Percentiles rank a stretch among this genome's conserved stretches.
These are phyloP conservation scores for Pelochelys cantorii DNA, from an alignment of 2,797 vertebrate species.

Conservation along the genomic window DNA sequence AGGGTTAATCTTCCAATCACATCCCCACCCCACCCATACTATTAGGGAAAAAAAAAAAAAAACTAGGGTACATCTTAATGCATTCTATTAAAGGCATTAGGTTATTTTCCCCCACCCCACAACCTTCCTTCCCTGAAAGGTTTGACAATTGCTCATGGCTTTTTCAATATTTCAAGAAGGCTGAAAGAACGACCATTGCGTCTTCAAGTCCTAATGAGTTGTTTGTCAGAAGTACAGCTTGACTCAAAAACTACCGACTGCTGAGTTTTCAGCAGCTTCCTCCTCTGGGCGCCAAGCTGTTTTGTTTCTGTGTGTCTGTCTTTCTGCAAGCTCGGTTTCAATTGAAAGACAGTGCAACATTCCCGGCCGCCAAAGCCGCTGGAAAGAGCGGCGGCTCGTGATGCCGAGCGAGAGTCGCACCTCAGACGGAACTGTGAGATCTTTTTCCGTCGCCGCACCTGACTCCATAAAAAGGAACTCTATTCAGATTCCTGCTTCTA, in stretches of 20 bases:
- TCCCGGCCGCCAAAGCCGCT: not conserved
- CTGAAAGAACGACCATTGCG: not conserved
- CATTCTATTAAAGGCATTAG: constrained; percentile 76
- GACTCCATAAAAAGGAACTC: constrained; percentile 10
- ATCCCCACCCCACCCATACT: constrained; percentile 32
- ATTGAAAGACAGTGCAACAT: constrained; percentile 1
- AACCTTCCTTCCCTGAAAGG: constrained; percentile 72
- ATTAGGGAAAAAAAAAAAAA: not conserved
- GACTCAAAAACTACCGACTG: not conserved
- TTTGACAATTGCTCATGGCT: constrained; percentile 74
- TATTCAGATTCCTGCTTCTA: constrained; percentile 52
- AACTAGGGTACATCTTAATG: constrained; percentile 26
- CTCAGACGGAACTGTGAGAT: not conserved
- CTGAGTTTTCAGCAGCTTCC: not conserved
- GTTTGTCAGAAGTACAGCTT: not conserved
- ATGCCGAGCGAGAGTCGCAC: not conserved
- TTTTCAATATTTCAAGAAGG: constrained; percentile 57
- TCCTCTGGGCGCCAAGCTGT: accelerated
- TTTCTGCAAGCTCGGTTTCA: constrained; percentile 24
- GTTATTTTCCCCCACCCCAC: constrained; percentile 51
- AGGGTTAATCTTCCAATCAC: constrained; percentile 12
- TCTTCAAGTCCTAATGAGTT: not conserved
- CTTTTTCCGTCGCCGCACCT: not conserved
- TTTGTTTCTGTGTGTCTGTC: not conserved
- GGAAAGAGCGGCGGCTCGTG: not conserved